Base-by-base conservation (phyloP, 2,797 vertebrate genomes). In the Chelidonichthys spinosus region DNA sequence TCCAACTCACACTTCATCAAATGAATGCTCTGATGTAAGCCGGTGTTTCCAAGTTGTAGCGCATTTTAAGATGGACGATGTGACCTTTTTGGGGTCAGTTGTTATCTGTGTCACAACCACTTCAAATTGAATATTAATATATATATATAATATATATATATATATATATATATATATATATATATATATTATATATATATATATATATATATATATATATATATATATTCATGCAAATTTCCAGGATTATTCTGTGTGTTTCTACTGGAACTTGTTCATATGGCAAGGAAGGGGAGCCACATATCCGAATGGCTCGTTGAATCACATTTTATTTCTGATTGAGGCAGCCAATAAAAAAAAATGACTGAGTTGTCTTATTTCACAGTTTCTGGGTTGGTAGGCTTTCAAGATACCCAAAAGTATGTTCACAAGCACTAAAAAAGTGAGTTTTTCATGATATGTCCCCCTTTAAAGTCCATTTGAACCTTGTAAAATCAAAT, bases 1-100 rank as follows among this genome's bases (percentile, higher is more conserved):
- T 25, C 25, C 25, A 11, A 52, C 47, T 11, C 11, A 1, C 47
- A 59, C 37, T 87, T 60, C 39, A 56, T 77, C 49, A 76, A 63
- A 62, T 11, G 33, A 32, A 64, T 5, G 32, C 44, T 17, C 2
- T 17, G 11, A 40, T 60, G 56, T 56, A 56, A 49, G 61, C 18
- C 32, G 46, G 49, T 55, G 25, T 58, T 42, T 71, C 43, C 4
- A 15, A 63, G 44, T 53, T 13, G 14, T 2, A 17, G 15, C 35
- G 25, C 6, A 7, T 50, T 47, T 6, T 53, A 61, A 36, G 37
- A 43, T 5, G 7, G 50, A 7, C 4, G 0, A 18, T 15, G 10
- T 8, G 13, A 50, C 2, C 2, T 1, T 68, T 63, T 47, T 18
- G 13, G 35, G 17, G 42, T 18, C 32, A 7, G 11, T 4, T 8